Percentiles rank a stretch among this genome's conserved stretches.
Conservation (phyloP, 2,888 invertebrate species). For the Hirtodrosophila confusa region DNA sequence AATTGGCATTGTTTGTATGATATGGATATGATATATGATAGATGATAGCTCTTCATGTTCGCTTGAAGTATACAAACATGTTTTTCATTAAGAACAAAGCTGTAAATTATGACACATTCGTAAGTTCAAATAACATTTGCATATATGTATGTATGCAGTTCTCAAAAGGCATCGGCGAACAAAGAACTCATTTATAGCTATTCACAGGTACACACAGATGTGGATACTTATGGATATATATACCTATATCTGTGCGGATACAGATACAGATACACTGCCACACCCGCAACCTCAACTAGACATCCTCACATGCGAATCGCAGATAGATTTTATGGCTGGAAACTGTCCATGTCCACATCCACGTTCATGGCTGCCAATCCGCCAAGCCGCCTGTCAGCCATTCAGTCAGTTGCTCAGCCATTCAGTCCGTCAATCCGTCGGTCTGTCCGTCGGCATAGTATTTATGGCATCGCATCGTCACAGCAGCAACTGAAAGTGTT, state of each 20-base stretch:
- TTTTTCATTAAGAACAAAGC: constrained; percentile 17
- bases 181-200: constrained; percentile 34
- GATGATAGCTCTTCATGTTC: no score
- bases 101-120: constrained; percentile 26
- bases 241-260: not conserved
- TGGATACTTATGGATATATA: not conserved
- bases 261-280: constrained; percentile 7
- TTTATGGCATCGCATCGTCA: constrained; percentile 51
- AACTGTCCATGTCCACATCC: no score
- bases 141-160: constrained; percentile 24
- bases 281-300: constrained; percentile 24
- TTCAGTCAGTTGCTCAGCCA: constrained; percentile 9
- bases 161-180: constrained; percentile 9
- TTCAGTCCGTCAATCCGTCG: constrained; percentile 2
- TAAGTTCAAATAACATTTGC: constrained; percentile 17
- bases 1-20: constrained; percentile 10
- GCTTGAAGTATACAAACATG: not conserved
- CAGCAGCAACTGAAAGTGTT: constrained; percentile 51
- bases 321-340: constrained; percentile 34
- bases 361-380: constrained; percentile 25
- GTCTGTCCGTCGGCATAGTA: constrained; percentile 27
- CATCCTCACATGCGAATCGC: constrained; percentile 31
- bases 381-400: constrained; percentile 16
- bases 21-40: no score
- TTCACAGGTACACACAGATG: constrained; percentile 2